Conservation (phyloP, 92 coral and sea anemone genomes). For the Siderastrea radians region DNA sequence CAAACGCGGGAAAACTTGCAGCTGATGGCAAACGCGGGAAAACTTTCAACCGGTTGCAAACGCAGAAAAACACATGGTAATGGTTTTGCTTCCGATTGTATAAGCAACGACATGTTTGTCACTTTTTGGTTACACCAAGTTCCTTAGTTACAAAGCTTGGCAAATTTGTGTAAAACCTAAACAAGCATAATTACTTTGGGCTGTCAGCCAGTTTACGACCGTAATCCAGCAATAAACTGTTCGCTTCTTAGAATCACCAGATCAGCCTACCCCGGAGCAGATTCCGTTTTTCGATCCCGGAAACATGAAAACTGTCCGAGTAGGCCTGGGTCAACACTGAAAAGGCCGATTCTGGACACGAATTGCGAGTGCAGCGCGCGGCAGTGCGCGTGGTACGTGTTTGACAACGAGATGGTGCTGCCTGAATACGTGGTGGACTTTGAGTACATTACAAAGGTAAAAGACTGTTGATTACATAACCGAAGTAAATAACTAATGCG, state of each 20-base stretch:
- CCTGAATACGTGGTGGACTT: conserved; percentile 99
- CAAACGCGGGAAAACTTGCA: no score
- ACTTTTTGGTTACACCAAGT: no score
- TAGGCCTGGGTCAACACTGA: conserved; percentile 49
- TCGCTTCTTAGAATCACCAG: conserved; percentile 69
- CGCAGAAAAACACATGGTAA: no score
- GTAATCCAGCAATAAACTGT: neutral
- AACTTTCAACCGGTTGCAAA: no score
- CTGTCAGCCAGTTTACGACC: neutral
- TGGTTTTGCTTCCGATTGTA: no score
- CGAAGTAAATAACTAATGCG: conserved; percentile 1
- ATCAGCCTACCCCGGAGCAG: conserved; percentile 54
- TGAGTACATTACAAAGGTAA: conserved; percentile 85
- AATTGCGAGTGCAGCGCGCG: conserved; percentile 87
- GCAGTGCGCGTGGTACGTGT: conserved; percentile 93
- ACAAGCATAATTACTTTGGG: neutral
- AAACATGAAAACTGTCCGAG: conserved; percentile 74
- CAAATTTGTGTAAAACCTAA: neutral
- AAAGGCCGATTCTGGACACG: conserved; percentile 60
- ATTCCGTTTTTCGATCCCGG: conserved; percentile 80
- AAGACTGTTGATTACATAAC: conserved; percentile 67
- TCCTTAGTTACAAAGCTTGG: no score
- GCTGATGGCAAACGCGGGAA: no score
- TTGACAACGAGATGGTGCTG: conserved; percentile 84
- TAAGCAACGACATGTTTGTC: no score